Base-by-base conservation (phyloP, 2,888 invertebrate species). In the Phymatocera aterrima region DNA sequence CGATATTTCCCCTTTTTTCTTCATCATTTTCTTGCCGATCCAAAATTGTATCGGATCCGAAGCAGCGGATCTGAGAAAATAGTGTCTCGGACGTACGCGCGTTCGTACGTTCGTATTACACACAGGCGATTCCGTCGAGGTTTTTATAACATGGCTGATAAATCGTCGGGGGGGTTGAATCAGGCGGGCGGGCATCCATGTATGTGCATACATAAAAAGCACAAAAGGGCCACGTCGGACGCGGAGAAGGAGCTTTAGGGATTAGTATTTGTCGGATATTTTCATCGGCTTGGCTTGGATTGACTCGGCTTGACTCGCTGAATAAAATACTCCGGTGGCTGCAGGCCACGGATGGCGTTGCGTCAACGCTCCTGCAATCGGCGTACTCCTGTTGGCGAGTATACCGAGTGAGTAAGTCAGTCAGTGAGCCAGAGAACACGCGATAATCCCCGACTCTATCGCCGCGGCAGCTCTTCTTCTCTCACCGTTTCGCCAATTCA, bases 361-460 rank as follows among this genome's bases (percentile, higher is more conserved):
- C n/a, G n/a, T n/a, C n/a, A n/a, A n/a, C 48, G 51, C 28, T 21
- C 24, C 12, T 24, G 28, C 12, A 21, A 43, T 18, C n/a, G 34
- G 18, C 37, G 8, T 21, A n/a, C 37, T 37, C 64, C 64, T 64
- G 5, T 34, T 37, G n/a, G 5, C 34, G 18, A 1, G 70, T 37
- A 78, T n/a, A n/a, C n/a, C n/a, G n/a, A n/a, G n/a, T n/a, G n/a
- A n/a, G n/a, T n/a, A n/a, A n/a, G n/a, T n/a, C n/a, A n/a, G n/a
- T n/a, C n/a, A n/a, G n/a, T n/a, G n/a, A n/a, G n/a, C n/a, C n/a
- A n/a, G n/a, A 78, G 57, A 70, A 78, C 65, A 31, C 28, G 51
- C 70, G 21, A 78, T 57, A 78, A 78, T 40, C 78, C 68, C 57
- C 70, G 10, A 78, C 70, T 78, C 70, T 78, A 78, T 70, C 70